These are phyloP conservation scores for Catharus fuscescens DNA, from an alignment of 2,113 vertebrate genomes.

Conservation along the genomic window DNA sequence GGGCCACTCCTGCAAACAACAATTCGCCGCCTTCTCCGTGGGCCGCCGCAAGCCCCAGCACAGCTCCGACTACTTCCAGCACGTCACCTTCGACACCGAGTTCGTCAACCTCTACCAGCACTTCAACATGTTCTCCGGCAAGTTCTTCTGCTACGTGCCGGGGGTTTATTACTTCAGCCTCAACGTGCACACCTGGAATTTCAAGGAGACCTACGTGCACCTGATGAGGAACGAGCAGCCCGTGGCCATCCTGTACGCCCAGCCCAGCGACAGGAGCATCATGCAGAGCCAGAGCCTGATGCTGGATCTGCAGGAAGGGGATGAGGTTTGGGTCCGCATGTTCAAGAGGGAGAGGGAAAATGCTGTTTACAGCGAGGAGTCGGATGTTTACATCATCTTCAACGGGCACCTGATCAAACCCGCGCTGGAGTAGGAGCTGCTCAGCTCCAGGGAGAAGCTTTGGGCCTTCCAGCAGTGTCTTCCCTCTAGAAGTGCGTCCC, in stretches of 20 bases:
- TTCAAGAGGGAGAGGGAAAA: slow-evolving; percentile 85
- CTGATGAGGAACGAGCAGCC: slow-evolving; percentile 81
- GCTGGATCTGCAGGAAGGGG: slow-evolving; percentile 78
- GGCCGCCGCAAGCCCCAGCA: slow-evolving; percentile 82
- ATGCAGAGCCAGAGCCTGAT: slow-evolving; percentile 91
- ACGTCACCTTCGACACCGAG: slow-evolving; percentile 81
- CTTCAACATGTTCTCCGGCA: slow-evolving; percentile 88
- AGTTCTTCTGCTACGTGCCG: slow-evolving; percentile 83
- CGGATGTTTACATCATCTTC: slow-evolving; percentile 84
- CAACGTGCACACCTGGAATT: slow-evolving; percentile 88
- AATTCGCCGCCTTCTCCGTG: slow-evolving; percentile 83
- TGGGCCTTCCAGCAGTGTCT: neutral
- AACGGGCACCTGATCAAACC: slow-evolving; percentile 85
- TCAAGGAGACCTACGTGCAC: slow-evolving; percentile 89
- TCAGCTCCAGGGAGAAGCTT: neutral
- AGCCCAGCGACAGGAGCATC: slow-evolving; percentile 87
- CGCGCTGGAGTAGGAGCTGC: slow-evolving; percentile 45
- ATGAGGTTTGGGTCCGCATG: slow-evolving; percentile 86
- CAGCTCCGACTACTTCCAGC: slow-evolving; percentile 81
- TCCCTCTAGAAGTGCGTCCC: neutral
- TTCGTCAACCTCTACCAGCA: slow-evolving; percentile 85
- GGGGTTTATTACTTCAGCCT: slow-evolving; percentile 88
- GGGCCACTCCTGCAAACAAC: slow-evolving; percentile 80
- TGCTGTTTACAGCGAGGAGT: slow-evolving; percentile 83
- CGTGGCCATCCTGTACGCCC: slow-evolving; percentile 82